Evolutionary conservation across 2,888 invertebrate species (phyloP).

Genomic region (Pandemis corylana): DNA sequence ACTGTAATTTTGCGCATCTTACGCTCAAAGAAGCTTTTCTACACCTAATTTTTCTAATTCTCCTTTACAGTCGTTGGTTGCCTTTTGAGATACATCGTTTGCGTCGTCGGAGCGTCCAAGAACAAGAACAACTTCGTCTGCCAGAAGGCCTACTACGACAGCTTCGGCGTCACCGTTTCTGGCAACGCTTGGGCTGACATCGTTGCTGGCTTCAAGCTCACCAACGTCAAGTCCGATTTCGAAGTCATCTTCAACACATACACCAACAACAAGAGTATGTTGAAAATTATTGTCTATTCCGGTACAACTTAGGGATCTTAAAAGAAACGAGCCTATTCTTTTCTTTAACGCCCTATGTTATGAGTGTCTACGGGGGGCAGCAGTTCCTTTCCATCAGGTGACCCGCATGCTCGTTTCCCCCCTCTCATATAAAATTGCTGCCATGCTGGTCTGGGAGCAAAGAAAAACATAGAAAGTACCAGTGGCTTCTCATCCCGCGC

Average conservation of each 20-base stretch:
- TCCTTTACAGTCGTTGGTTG: background rate
- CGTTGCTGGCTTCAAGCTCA: background rate
- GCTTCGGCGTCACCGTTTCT: background rate
- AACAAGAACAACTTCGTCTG: constrained; percentile 13
- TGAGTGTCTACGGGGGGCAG: too few relatives aligned
- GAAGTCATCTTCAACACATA: background rate
- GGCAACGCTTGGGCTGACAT: background rate
- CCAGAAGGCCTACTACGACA: constrained; percentile 9
- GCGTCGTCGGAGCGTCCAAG: constrained; percentile 3
- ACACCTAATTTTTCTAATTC: background rate
- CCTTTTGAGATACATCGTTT: constrained; percentile 7
- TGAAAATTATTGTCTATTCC: too few relatives aligned
- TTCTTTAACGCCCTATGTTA: too few relatives aligned
- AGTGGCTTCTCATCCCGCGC: too few relatives aligned
- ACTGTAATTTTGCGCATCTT: background rate
- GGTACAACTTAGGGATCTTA: too few relatives aligned
- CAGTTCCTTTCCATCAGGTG: too few relatives aligned
- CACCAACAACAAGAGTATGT: background rate
- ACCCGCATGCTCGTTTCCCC: too few relatives aligned
- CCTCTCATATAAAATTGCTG: too few relatives aligned
- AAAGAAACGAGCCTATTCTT: too few relatives aligned
- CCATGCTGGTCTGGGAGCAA: too few relatives aligned
- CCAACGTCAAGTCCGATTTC: background rate
- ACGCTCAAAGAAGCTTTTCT: too few relatives aligned
- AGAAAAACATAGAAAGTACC: too few relatives aligned